Conservation (phyloP, 1,140 invertebrate genomes). For the Brachionus rotundiformis region DNA sequence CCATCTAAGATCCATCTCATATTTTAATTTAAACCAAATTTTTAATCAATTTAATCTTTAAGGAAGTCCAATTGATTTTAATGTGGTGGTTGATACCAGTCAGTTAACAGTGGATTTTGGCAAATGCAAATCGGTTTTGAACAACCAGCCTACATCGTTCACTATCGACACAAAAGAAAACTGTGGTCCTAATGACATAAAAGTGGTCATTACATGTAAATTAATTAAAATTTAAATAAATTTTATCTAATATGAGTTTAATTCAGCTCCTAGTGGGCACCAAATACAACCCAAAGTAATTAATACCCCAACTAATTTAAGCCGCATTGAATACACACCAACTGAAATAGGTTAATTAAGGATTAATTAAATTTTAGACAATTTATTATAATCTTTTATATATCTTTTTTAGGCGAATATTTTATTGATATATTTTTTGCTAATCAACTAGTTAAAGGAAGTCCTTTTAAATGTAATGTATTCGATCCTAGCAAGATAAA, state of each 20-base stretch:
- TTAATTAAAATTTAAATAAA: background rate
- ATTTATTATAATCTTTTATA: background rate
- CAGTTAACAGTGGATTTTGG: slow-evolving; percentile 27
- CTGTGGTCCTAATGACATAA: background rate
- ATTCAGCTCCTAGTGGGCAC: slow-evolving; percentile 12
- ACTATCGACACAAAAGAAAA: slow-evolving; percentile 43
- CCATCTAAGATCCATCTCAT: background rate
- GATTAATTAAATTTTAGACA: slow-evolving; percentile 30
- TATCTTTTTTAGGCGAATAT: slow-evolving; percentile 23
- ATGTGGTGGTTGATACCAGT: slow-evolving; percentile 25
- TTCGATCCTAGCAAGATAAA: slow-evolving; percentile 60
- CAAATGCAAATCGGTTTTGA: slow-evolving; percentile 25
- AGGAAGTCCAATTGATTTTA: slow-evolving; percentile 45
- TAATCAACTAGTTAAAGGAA: slow-evolving; percentile 53
- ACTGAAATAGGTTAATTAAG: slow-evolving; percentile 38
- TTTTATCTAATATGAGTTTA: background rate
- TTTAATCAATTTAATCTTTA: background rate
- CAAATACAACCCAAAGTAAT: slow-evolving; percentile 30
- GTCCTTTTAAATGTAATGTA: slow-evolving; percentile 60
- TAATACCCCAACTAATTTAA: slow-evolving; percentile 31
- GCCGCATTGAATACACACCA: slow-evolving; percentile 41
- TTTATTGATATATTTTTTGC: slow-evolving; percentile 49
- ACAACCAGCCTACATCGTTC: background rate
- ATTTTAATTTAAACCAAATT: too few species aligned
- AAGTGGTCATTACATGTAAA: slow-evolving; percentile 28